phyloP scores from a whole-genome alignment of 2,888 invertebrate species.

The Tholera decimalis region DNA sequence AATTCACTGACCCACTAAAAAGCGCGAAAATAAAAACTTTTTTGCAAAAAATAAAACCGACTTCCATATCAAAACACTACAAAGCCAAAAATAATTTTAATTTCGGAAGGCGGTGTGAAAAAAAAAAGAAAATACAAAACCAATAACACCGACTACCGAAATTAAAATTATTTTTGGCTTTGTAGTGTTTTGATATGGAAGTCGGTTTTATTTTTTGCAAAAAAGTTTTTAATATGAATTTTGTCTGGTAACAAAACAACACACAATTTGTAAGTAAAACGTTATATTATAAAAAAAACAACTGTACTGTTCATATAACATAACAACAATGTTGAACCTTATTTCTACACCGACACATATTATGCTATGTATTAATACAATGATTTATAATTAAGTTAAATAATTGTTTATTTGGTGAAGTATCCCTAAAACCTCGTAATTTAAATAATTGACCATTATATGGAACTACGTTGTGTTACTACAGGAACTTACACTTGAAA shows the following conservation, averaged over 20 bases:
- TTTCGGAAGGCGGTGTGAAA: too few species aligned
- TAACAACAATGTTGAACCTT: conserved; percentile 60
- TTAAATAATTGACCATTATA: conserved; percentile 53
- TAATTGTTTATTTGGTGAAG: conserved; percentile 56
- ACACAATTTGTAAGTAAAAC: conserved; percentile 57
- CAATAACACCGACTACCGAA: too few species aligned
- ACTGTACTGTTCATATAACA: conserved; percentile 56
- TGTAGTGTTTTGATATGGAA: too few species aligned
- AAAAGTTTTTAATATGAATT: too few species aligned
- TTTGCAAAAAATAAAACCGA: too few species aligned
- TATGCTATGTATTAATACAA: conserved; percentile 47
- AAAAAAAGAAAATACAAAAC: too few species aligned
- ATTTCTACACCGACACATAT: conserved; percentile 42
- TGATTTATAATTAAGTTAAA: conserved; percentile 33
- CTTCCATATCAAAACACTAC: too few species aligned
- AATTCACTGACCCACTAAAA: too few species aligned
- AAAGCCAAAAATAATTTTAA: too few species aligned
- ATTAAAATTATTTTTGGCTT: too few species aligned
- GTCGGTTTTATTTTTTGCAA: too few species aligned
- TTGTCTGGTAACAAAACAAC: conserved; percentile 41
- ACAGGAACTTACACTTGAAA: conserved; percentile 32
- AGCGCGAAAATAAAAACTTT: too few species aligned
- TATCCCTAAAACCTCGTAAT: conserved; percentile 41
- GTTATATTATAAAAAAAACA: conserved; percentile 59
- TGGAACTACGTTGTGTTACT: conserved; percentile 35